phyloP scores from a whole-genome alignment of 2,797 vertebrate species.

The Epinephelus coioides region DNA sequence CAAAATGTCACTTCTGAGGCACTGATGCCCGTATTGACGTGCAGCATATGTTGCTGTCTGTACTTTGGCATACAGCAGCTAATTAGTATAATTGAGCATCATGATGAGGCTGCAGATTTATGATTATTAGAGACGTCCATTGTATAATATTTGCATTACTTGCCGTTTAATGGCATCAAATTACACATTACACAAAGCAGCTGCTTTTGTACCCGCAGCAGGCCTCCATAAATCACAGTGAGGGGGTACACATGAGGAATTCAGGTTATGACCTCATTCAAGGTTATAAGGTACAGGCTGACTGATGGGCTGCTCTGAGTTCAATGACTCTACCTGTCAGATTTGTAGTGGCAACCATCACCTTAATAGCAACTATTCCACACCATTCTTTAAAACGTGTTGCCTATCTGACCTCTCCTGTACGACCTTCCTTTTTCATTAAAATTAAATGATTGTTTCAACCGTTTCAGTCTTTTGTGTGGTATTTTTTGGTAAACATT shows the following conservation, averaged over 20 bases:
- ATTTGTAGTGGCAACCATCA: slow-evolving; percentile 53
- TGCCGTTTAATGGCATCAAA: slow-evolving; percentile 67
- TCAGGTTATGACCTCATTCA: slow-evolving; percentile 73
- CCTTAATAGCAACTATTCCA: slow-evolving; percentile 38
- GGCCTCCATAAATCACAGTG: slow-evolving; percentile 70
- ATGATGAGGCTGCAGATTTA: slow-evolving; percentile 56
- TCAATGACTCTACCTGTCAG: slow-evolving; percentile 67
- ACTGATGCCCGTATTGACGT: slow-evolving; percentile 6
- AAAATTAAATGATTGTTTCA: slow-evolving; percentile 37
- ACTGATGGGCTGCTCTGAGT: slow-evolving; percentile 70
- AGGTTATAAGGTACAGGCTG: slow-evolving; percentile 73
- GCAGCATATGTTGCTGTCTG: slow-evolving; percentile 8
- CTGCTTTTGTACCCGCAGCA: slow-evolving; percentile 67
- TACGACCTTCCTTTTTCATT: slow-evolving; percentile 11
- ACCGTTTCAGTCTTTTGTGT: slow-evolving; percentile 12
- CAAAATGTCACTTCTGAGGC: slow-evolving; percentile 15
- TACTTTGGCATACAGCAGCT: slow-evolving; percentile 25
- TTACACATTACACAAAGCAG: slow-evolving; percentile 61
- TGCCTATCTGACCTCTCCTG: slow-evolving; percentile 8
- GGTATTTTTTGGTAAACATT: slow-evolving; percentile 26
- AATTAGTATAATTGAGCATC: slow-evolving; percentile 61
- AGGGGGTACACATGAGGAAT: slow-evolving; percentile 67
- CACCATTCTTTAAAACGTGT: slow-evolving; percentile 6
- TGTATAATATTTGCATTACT: slow-evolving; percentile 80
- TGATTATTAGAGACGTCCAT: slow-evolving; percentile 34